Conservation (phyloP, 1,140 invertebrate genomes). For the Macrosteles quadrilineatus region DNA sequence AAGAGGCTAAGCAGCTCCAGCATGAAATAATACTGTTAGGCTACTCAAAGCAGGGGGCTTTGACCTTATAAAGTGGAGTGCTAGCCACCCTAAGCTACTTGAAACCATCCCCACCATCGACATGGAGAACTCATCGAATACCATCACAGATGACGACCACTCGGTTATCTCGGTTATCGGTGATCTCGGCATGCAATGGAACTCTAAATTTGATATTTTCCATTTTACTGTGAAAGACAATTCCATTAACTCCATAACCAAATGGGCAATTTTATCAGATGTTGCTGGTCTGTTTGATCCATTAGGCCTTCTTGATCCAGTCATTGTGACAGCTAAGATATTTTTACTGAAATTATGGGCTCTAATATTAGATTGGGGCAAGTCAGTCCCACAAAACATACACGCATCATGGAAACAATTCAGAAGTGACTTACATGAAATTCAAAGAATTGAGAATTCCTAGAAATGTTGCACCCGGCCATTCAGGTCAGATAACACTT, state of each 20-base stretch:
- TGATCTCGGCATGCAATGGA: slow-evolving; percentile 31
- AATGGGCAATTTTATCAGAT: slow-evolving; percentile 33
- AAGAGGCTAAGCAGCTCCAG: slow-evolving; percentile 2
- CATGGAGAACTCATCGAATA: background rate
- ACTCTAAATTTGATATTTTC: slow-evolving; percentile 20
- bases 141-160: background rate
- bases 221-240: slow-evolving; percentile 9
- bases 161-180: too few relatives aligned
- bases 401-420: slow-evolving; percentile 20
- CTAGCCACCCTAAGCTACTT: slow-evolving; percentile 6
- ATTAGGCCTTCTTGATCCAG: slow-evolving; percentile 33
- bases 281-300: slow-evolving; percentile 39
- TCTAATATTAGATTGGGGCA: slow-evolving; percentile 30
- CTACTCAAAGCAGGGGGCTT: background rate
- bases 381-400: slow-evolving; percentile 2
- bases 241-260: slow-evolving; percentile 12
- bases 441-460: slow-evolving; percentile 32
- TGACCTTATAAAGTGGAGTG: slow-evolving; percentile 32
- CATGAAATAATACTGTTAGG: background rate
- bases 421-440: background rate
- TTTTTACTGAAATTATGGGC: slow-evolving; percentile 38
- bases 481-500: background rate
- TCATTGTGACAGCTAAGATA: slow-evolving; percentile 29
- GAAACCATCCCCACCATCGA: background rate
- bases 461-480: background rate